Conservation (phyloP, 1,140 invertebrate genomes). For the Leptinotarsa defecta region DNA sequence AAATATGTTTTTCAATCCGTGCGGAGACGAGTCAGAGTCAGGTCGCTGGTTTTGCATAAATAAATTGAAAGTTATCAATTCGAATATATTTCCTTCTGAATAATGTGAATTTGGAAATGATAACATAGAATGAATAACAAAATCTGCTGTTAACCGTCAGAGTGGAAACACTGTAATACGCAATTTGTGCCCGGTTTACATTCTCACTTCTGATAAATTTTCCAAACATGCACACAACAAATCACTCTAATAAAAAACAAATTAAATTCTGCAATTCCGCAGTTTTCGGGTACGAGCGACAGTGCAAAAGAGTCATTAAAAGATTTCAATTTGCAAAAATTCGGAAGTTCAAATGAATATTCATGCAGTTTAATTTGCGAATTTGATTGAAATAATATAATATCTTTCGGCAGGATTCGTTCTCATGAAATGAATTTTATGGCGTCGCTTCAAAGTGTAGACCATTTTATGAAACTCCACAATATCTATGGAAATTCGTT, state of each 20-base stretch:
- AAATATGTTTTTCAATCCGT: no score
- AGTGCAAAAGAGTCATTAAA: conserved; percentile 15
- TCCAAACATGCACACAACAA: conserved; percentile 31
- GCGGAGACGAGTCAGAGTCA: no score
- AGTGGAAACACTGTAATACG: no score
- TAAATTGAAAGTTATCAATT: no score
- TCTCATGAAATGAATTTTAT: conserved; percentile 16
- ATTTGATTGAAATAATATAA: conserved; percentile 16
- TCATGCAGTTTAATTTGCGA: conserved; percentile 7
- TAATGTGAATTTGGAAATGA: no score
- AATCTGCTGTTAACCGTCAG: no score
- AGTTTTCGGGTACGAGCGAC: conserved; percentile 8
- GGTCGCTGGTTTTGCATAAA: no score
- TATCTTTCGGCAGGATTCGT: neutral
- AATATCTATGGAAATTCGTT: conserved; percentile 8
- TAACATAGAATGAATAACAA: no score
- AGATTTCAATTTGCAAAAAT: conserved; percentile 13
- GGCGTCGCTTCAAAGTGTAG: neutral
- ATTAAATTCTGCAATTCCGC: neutral
- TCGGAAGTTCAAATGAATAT: conserved; percentile 13
- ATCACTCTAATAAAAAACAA: conserved; percentile 31
- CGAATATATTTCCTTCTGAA: no score
- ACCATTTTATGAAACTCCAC: conserved; percentile 3
- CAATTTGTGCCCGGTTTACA: neutral
- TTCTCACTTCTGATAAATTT: neutral